phyloP scores from a whole-genome alignment of 2,797 vertebrate species.

The Urosaurus nigricauda region DNA sequence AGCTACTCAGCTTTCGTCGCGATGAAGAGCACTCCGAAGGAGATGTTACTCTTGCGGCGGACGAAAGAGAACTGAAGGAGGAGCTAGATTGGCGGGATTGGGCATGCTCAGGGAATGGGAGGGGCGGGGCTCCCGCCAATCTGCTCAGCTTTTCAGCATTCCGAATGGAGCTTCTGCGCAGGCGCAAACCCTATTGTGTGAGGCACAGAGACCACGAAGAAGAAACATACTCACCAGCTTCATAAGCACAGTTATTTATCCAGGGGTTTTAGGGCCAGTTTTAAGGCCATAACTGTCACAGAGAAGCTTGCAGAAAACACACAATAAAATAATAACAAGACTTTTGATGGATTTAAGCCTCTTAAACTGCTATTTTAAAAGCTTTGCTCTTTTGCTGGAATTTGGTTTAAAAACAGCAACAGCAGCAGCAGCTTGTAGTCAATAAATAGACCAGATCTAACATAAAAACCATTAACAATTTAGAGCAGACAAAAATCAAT shows the following conservation, averaged over 20 bases:
- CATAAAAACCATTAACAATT: not conserved
- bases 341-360: not conserved
- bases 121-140: too few species aligned
- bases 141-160: too few species aligned
- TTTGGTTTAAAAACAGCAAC: not conserved
- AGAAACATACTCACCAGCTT: not conserved
- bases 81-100: too few species aligned
- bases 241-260: not conserved
- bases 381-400: not conserved
- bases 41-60: too few species aligned
- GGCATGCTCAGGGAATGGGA: too few species aligned
- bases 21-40: too few species aligned
- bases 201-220: too few species aligned
- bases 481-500: not conserved
- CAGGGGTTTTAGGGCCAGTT: not conserved
- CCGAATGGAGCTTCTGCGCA: too few species aligned
- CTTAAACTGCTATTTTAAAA: not conserved
- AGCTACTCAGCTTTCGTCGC: too few species aligned
- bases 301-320: not conserved
- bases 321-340: not conserved
- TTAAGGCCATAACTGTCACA: not conserved
- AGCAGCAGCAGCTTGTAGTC: not conserved
- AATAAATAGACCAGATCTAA: not conserved
- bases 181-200: too few species aligned
- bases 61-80: too few species aligned